Conservation (phyloP, 2,888 invertebrate genomes). For the Conistra vaccinii region DNA sequence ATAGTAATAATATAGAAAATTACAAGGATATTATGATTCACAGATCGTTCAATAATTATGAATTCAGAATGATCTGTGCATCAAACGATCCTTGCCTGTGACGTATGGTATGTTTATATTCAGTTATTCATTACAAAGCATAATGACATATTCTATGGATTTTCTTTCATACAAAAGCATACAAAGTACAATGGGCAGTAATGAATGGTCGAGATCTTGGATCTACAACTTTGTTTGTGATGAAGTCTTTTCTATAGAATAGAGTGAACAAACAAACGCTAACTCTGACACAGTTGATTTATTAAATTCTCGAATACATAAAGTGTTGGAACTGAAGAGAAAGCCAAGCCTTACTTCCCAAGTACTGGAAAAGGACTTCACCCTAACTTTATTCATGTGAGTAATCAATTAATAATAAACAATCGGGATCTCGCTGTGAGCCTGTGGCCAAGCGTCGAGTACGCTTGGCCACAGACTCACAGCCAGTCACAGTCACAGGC, state of each 20-base stretch:
- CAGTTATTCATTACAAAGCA: slow-evolving; percentile 21
- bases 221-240: slow-evolving; percentile 31
- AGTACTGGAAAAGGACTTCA: background rate
- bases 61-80: background rate
- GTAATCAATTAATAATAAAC: background rate
- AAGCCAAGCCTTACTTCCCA: background rate
- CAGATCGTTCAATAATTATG: background rate
- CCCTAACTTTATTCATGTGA: background rate
- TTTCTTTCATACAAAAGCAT: slow-evolving; percentile 28
- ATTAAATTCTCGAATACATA: background rate
- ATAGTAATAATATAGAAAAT: background rate
- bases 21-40: background rate
- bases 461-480: background rate
- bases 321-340: background rate
- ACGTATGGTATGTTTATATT: slow-evolving; percentile 29
- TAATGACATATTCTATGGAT: slow-evolving; percentile 34
- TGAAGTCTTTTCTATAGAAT: slow-evolving; percentile 11
- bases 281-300: background rate
- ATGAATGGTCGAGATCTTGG: slow-evolving; percentile 30
- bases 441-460: too few relatives aligned
- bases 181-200: slow-evolving; percentile 40
- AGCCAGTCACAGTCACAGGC: too few relatives aligned
- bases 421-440: too few relatives aligned
- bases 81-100: background rate
- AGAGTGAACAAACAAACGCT: slow-evolving; percentile 7